Evolutionary conservation across 2,113 vertebrate species (phyloP).

Genomic region (Laterallus jamaicensis): DNA sequence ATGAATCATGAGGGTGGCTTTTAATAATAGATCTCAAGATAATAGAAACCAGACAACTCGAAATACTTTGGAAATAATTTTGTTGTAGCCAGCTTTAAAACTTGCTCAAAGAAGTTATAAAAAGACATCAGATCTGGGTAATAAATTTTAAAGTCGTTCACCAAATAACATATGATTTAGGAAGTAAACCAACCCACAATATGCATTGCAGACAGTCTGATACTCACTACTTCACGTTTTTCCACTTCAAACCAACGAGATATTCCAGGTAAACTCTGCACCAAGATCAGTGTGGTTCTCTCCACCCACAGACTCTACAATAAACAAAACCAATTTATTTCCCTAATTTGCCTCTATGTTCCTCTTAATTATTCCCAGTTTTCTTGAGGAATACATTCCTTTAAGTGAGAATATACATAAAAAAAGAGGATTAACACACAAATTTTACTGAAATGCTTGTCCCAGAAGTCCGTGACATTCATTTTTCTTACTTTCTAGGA

Average conservation of each 20-base stretch:
- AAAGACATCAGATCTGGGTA: neutral
- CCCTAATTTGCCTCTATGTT: neutral
- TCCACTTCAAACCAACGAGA: slow-evolving; percentile 99
- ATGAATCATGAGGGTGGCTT: neutral
- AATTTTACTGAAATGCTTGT: neutral
- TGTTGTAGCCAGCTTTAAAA: neutral
- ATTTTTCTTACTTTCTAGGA: neutral
- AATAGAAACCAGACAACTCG: neutral
- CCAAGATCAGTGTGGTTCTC: slow-evolving; percentile 93
- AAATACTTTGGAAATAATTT: neutral
- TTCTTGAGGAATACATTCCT: neutral
- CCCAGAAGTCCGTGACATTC: neutral
- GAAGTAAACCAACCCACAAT: neutral
- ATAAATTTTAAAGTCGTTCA: neutral
- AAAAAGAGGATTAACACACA: neutral
- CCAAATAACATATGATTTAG: neutral
- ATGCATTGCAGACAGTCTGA: neutral
- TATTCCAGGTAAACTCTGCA: slow-evolving; percentile 98
- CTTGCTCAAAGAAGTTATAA: neutral
- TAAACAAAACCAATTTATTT: slow-evolving; percentile 8
- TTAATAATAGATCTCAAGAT: neutral
- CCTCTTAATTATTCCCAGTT: neutral
- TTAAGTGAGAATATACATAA: neutral
- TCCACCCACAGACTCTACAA: slow-evolving; percentile 97
- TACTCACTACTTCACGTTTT: slow-evolving; percentile 94